Conservation (phyloP, 2,888 invertebrate species). For the Hemicrepidius hirtus region DNA sequence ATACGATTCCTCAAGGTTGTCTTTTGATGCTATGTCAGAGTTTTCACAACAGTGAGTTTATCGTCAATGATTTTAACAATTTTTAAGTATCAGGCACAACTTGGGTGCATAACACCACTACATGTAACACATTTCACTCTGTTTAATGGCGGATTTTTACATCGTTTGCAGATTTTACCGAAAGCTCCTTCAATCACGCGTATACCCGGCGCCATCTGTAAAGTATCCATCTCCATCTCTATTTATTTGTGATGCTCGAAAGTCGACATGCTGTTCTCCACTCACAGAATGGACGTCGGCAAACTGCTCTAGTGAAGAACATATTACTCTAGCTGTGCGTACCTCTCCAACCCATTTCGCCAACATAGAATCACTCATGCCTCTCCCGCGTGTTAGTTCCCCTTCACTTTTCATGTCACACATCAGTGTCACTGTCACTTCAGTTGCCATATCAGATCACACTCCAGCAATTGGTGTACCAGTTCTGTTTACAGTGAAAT, state of each 20-base stretch:
- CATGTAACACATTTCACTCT: too few species aligned
- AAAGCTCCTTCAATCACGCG: too few species aligned
- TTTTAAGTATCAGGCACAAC: too few species aligned
- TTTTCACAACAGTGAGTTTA: too few species aligned
- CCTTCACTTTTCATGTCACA: slow-evolving; percentile 21
- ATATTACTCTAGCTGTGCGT: slow-evolving; percentile 38
- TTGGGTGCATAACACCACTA: too few species aligned
- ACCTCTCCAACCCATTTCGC: slow-evolving; percentile 49
- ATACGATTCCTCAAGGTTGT: too few species aligned
- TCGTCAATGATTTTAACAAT: too few species aligned
- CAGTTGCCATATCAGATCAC: slow-evolving; percentile 49
- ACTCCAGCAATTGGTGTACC: slow-evolving; percentile 39
- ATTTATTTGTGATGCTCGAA: slow-evolving; percentile 47
- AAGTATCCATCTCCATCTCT: too few species aligned
- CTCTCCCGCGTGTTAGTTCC: slow-evolving; percentile 43
- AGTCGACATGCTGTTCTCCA: slow-evolving; percentile 55
- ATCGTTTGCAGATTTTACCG: too few species aligned
- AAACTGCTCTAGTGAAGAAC: slow-evolving; percentile 47
- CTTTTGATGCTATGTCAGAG: too few species aligned
- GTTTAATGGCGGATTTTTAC: too few species aligned
- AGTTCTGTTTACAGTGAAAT: slow-evolving; percentile 43
- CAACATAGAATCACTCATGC: slow-evolving; percentile 44
- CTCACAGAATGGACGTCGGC: slow-evolving; percentile 34
- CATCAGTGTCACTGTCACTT: slow-evolving; percentile 37
- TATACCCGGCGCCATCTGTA: too few species aligned